These are phyloP conservation scores for Anguilla obscura DNA, from an alignment of 2,797 vertebrate species.

Conservation along the genomic window DNA sequence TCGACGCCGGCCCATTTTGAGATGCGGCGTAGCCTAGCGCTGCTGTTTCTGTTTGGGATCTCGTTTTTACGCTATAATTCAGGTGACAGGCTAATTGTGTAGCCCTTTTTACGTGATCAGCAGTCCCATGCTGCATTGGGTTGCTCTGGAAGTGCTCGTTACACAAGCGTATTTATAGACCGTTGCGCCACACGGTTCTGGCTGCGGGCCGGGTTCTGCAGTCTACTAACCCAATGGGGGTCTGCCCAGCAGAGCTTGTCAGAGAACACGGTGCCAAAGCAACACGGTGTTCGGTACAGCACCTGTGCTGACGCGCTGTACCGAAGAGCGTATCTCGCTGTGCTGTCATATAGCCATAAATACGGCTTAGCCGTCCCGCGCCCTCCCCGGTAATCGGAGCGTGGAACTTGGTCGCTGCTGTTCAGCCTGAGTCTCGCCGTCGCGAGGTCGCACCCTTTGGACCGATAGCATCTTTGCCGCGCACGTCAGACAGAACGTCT, in stretches of 20 bases:
- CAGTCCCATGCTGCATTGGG: neutral
- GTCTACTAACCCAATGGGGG: no score
- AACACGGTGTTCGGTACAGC: neutral
- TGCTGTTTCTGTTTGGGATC: conserved; percentile 1
- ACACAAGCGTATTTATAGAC: neutral
- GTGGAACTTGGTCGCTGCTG: neutral
- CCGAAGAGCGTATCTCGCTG: neutral
- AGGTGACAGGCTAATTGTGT: conserved; percentile 14
- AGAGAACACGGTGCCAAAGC: neutral
- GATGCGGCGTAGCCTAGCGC: no score
- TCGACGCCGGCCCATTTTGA: neutral
- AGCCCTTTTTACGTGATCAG: conserved; percentile 11
- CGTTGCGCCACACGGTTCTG: neutral
- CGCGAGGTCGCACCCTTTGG: neutral
- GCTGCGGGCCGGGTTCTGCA: no score
- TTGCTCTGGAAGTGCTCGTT: neutral
- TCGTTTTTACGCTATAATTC: conserved; percentile 5
- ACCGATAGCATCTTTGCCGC: neutral
- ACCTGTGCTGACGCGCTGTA: neutral
- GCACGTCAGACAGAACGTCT: neutral
- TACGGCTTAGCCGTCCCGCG: neutral
- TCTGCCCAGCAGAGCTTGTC: neutral
- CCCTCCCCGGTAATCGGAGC: neutral
- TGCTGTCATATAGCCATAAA: neutral
- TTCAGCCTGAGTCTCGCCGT: neutral